phyloP scores from a whole-genome alignment of 2,797 vertebrate genomes.

The Gouania willdenowi region DNA sequence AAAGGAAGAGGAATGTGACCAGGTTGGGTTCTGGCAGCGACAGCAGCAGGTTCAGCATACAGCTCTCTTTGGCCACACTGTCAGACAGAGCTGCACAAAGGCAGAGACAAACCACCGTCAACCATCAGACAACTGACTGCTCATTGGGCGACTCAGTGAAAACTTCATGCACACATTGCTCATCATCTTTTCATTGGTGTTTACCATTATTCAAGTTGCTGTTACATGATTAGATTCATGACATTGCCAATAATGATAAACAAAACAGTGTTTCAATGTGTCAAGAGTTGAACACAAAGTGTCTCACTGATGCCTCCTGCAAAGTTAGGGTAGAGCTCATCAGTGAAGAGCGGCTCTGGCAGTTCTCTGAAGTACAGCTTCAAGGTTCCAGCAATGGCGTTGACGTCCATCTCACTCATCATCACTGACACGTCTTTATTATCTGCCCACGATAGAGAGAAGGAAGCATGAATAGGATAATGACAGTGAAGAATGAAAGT shows the following conservation, averaged over 20 bases:
- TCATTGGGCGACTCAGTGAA: too few species aligned
- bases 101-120: conserved; percentile 1
- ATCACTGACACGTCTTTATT: conserved; percentile 91
- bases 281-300: too few species aligned
- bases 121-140: too few species aligned
- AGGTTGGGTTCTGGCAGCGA: conserved; percentile 96
- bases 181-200: too few species aligned
- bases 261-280: too few species aligned
- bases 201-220: too few species aligned
- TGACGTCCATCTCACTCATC: conserved; percentile 97
- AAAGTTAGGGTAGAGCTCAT: conserved; percentile 91
- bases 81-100: conserved; percentile 85
- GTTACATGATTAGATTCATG: too few species aligned
- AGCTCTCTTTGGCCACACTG: conserved; percentile 96
- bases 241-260: too few species aligned
- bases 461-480: too few species aligned
- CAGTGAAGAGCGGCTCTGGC: conserved; percentile 90
- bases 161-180: too few species aligned
- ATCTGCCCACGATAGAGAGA: conserved; percentile 68
- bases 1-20: conserved; percentile 94
- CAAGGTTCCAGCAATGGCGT: conserved; percentile 90
- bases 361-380: conserved; percentile 94
- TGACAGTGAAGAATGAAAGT: too few species aligned
- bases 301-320: conserved; percentile 88
- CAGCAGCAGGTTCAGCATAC: conserved; percentile 93